Percentiles rank a stretch among this genome's conserved stretches.
Conservation (phyloP, 2,113 vertebrate genomes). For the Indicator maculatus region DNA sequence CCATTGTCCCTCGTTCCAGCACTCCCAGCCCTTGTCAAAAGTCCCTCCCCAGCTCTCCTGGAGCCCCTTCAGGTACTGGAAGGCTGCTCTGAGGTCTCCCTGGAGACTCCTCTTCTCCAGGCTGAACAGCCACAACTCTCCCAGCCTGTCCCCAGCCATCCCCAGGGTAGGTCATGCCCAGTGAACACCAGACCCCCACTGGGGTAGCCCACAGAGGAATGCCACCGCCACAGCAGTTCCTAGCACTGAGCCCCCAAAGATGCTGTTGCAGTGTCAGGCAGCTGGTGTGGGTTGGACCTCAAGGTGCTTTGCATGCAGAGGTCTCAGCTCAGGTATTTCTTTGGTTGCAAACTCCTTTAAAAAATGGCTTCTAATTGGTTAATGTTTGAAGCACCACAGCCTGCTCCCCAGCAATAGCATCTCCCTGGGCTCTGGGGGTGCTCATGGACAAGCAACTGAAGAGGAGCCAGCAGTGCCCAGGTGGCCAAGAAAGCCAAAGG, state of each 20-base stretch:
- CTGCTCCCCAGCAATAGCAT: constrained; percentile 53
- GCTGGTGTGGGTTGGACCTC: neutral
- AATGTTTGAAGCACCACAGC: neutral
- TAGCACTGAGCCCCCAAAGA: accelerated
- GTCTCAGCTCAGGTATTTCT: accelerated
- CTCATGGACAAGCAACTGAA: no score
- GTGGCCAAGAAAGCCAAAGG: no score
- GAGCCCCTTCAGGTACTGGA: no score
- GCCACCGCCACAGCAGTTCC: no score
- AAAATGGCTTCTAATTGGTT: accelerated
- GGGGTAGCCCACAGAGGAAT: neutral
- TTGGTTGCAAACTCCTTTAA: neutral
- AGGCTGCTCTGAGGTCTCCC: no score
- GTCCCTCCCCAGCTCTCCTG: no score
- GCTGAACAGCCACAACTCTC: no score
- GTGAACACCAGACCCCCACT: accelerated
- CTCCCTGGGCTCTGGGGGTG: constrained; percentile 21
- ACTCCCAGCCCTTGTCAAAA: no score
- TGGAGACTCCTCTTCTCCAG: no score
- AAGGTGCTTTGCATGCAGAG: accelerated
- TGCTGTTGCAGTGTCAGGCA: neutral
- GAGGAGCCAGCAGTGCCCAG: no score
- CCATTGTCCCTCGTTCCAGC: no score
- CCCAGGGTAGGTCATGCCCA: neutral
- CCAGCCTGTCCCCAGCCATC: no score